Evolutionary conservation across 2,797 vertebrate genomes (phyloP).

Genomic region (Malacoctenus gilli): DNA sequence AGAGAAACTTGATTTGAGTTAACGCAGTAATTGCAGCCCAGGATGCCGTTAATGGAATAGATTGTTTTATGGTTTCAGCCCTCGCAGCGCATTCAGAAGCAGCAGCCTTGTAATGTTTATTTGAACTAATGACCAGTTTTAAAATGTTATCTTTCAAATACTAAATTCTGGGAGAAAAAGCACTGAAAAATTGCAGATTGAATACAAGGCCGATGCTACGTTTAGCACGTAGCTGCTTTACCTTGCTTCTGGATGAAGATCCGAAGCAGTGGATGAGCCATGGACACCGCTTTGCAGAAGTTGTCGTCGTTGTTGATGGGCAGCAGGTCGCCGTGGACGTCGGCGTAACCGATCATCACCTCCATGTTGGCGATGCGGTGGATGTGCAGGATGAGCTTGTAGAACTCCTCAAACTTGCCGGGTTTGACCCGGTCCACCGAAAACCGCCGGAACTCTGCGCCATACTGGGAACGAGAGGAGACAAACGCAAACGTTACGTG

Average conservation of each 20-base stretch:
- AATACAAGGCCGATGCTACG: no score
- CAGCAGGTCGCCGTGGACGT: conserved; percentile 95
- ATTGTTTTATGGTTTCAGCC: conserved; percentile 22
- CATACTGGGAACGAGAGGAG: conserved; percentile 84
- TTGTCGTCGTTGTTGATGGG: conserved; percentile 99
- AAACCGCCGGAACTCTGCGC: conserved; percentile 96
- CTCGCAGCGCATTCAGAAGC: conserved; percentile 15
- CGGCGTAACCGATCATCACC: conserved; percentile 96
- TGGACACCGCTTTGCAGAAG: conserved; percentile 96
- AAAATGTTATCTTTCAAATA: conserved; percentile 8
- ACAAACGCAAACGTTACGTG: no score
- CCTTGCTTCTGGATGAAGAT: conserved; percentile 98
- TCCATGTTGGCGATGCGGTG: conserved; percentile 93
- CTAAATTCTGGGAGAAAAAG: no score
- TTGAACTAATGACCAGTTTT: conserved; percentile 4
- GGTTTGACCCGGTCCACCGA: conserved; percentile 93
- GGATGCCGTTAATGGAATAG: conserved; percentile 32
- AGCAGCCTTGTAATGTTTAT: conserved; percentile 17
- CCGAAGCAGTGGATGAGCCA: conserved; percentile 92
- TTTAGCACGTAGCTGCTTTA: no score
- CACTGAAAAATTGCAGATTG: not conserved
- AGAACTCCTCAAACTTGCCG: conserved; percentile 97
- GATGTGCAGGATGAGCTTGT: conserved; percentile 94
- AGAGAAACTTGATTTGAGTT: conserved; percentile 42
- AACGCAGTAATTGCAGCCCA: conserved; percentile 33